Evolutionary conservation across 2,113 vertebrate species (phyloP).

Genomic region (Perognathus longimembris): DNA sequence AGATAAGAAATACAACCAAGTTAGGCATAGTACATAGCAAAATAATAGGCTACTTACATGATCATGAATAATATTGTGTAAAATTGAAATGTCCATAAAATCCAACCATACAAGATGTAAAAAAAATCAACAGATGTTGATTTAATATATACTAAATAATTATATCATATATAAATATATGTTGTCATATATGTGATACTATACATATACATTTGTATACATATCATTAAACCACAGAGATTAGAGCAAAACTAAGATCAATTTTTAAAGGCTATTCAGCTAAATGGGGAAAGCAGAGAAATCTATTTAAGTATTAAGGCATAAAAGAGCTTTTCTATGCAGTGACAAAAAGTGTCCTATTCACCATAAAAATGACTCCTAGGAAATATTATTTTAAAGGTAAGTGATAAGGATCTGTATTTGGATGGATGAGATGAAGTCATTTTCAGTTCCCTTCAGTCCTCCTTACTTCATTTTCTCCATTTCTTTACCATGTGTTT

Average conservation of each 20-base stretch:
- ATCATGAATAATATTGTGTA: background rate
- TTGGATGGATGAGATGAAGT: background rate
- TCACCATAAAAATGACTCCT: background rate
- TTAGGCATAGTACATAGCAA: background rate
- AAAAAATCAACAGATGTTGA: too few relatives aligned
- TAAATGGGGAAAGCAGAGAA: background rate
- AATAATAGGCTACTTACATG: background rate
- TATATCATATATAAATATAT: too few relatives aligned
- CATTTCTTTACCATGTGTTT: background rate
- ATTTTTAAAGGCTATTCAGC: background rate
- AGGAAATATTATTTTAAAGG: background rate
- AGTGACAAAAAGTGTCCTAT: background rate
- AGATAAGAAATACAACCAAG: background rate
- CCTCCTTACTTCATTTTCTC: background rate
- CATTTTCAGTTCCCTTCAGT: background rate
- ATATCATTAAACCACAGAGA: background rate
- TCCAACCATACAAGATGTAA: background rate
- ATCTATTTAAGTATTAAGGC: constrained; percentile 4
- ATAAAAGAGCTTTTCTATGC: constrained; percentile 14
- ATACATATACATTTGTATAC: too few relatives aligned
- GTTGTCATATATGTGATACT: too few relatives aligned
- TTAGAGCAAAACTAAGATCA: background rate
- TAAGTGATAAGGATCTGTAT: background rate
- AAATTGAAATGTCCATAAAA: background rate
- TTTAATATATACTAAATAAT: too few relatives aligned